Conservation (phyloP, 2,888 invertebrate species). For the Branchellion lobata region DNA sequence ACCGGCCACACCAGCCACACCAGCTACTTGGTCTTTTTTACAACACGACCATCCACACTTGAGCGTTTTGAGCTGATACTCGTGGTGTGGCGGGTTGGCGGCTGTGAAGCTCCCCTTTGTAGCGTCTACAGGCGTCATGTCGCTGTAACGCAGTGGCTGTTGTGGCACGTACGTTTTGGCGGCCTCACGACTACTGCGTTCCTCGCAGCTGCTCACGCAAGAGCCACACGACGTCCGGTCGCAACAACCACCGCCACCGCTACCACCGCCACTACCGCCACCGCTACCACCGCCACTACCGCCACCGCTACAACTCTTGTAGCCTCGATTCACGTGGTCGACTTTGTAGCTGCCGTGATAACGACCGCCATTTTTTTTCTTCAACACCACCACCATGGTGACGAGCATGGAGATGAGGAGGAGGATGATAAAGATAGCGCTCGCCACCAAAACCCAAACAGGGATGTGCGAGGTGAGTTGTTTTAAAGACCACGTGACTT, state of each 20-base stretch:
- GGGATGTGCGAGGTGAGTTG: background rate
- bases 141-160: background rate
- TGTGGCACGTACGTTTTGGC: background rate
- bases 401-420: background rate
- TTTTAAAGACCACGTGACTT: constrained; percentile 6
- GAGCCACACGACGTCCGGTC: background rate
- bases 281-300: background rate
- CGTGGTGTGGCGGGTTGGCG: background rate
- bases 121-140: background rate
- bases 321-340: constrained; percentile 19
- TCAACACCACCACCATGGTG: background rate
- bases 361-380: constrained; percentile 19
- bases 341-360: constrained; percentile 36
- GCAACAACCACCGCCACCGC: background rate
- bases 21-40: background rate
- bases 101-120: background rate
- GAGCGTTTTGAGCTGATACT: background rate
- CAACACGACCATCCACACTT: constrained; percentile 5
- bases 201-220: background rate
- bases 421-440: constrained; percentile 7
- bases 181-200: background rate
- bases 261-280: background rate
- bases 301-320: constrained; percentile 28
- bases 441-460: background rate
- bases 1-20: background rate